Conservation (phyloP, 1,140 invertebrate species). For the Yoshiicerus persimilis region DNA sequence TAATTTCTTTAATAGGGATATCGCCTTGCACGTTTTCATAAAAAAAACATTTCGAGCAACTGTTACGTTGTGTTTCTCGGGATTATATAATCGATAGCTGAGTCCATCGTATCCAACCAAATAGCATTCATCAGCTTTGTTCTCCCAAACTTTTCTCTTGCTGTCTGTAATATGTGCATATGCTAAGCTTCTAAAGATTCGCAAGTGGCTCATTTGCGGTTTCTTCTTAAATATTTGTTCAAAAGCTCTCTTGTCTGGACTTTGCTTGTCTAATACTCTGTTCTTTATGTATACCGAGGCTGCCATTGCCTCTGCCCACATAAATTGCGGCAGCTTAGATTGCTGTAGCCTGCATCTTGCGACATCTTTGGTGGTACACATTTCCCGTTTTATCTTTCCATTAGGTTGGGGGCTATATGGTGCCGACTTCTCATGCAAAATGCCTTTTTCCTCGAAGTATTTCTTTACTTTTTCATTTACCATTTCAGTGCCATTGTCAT, state of each 20-base stretch:
- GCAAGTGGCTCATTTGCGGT: not conserved
- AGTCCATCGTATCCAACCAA: not conserved
- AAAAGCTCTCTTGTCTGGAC: not conserved
- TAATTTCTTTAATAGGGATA: too few species aligned
- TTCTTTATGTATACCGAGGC: not conserved
- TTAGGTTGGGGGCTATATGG: constrained; percentile 59
- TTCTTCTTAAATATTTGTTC: not conserved
- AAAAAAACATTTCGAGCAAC: not conserved
- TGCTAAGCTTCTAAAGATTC: not conserved
- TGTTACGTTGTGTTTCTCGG: not conserved
- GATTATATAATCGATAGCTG: not conserved
- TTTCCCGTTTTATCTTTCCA: constrained; percentile 46
- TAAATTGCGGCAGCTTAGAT: not conserved
- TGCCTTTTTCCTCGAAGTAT: not conserved
- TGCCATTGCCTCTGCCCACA: constrained; percentile 4
- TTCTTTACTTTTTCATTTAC: not conserved
- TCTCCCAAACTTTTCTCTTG: not conserved
- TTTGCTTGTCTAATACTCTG: not conserved
- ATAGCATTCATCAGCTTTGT: not conserved
- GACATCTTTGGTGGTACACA: not conserved
- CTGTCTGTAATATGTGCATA: not conserved
- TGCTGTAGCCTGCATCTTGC: not conserved
- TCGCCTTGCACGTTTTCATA: not conserved
- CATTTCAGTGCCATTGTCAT: not conserved
- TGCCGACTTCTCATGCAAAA: constrained; percentile 47